Percentiles rank a stretch among this genome's conserved stretches.
Conservation (phyloP, 2,797 vertebrate genomes). For the Thunnus albacares region DNA sequence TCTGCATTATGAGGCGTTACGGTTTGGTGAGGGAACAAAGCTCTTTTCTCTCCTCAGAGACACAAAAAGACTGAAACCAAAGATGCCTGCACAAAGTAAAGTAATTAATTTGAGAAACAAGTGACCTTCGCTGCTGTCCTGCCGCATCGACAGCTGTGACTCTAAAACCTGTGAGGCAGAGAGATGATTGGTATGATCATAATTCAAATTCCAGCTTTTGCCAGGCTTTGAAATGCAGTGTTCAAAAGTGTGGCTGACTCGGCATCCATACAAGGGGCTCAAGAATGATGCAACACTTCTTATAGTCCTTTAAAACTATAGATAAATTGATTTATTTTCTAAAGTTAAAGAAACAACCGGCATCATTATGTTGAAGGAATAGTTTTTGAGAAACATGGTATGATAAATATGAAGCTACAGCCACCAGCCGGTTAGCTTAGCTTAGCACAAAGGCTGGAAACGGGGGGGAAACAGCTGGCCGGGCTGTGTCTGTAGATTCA, state of each 20-base stretch:
- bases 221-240: conserved; percentile 23
- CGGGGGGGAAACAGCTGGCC: too few relatives aligned
- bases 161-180: conserved; percentile 64
- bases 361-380: background rate
- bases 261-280: conserved; percentile 8
- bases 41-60: conserved; percentile 46
- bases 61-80: conserved; percentile 46
- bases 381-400: background rate
- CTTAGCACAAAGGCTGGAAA: too few relatives aligned
- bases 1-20: conserved; percentile 38
- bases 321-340: background rate
- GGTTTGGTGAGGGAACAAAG: conserved; percentile 49
- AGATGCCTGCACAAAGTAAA: conserved; percentile 59
- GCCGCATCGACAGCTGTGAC: conserved; percentile 53
- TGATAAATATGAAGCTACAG: background rate
- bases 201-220: conserved; percentile 69
- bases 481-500: too few relatives aligned
- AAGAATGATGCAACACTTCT: conserved; percentile 13
- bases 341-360: background rate
- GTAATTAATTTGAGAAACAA: conserved; percentile 80
- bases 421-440: background rate
- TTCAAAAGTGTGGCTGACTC: conserved; percentile 43
- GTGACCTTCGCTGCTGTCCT: conserved; percentile 73
- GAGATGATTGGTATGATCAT: conserved; percentile 65
- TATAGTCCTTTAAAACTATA: conserved; percentile 6